Evolutionary conservation across 2,888 invertebrate species (phyloP), one percentile per base, ranked within the genome.

Genomic region (Marronus borbonicus): DNA sequence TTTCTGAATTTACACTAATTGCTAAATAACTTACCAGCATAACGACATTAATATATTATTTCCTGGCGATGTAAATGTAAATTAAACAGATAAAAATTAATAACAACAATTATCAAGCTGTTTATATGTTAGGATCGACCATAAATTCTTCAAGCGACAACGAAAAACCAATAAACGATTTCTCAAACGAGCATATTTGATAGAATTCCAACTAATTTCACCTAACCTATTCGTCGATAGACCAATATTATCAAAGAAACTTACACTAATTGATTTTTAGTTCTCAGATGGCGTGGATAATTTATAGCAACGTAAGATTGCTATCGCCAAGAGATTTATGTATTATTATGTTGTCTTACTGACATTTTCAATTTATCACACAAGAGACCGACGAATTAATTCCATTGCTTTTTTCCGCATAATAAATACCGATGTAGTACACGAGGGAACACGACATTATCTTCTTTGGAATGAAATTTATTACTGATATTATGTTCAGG

Each of bases 251-350:
- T 36, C 64, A 36, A 36, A 64, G 64, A 64, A 36, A 64, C 64
- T n/a, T n/a, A 39, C 64, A 64, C 64, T 64, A 64, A 64, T 64
- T 64, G 64, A 64, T 64, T 64, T 64, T 64, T 64, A 31, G 64
- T 28, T 64, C 39, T 64, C 36, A 17, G 31, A 36, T 36, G 39
- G 31, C 64, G 39, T 17, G 36, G 55, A 36, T 64, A 64, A 64
- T 64, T 64, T 64, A 64, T 64, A 64, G 64, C 64, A 64, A 36
- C 36, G 39, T 64, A 31, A 64, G 64, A 64, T 64, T 64, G 64
- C 64, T 64, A 64, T 64, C 64, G 64, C 5, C 10, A 12, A 64
- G 64, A 64, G 64, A 64, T 64, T 64, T 64, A 64, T 64, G 64
- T 36, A 64, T 64, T 64, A 64, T 64, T 64, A 64, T 64, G 64